Percentiles rank a stretch among this genome's conserved stretches.
Evolutionary conservation across 23 tunicate species (phyloP).

Genomic region (Diplosoma virens): DNA sequence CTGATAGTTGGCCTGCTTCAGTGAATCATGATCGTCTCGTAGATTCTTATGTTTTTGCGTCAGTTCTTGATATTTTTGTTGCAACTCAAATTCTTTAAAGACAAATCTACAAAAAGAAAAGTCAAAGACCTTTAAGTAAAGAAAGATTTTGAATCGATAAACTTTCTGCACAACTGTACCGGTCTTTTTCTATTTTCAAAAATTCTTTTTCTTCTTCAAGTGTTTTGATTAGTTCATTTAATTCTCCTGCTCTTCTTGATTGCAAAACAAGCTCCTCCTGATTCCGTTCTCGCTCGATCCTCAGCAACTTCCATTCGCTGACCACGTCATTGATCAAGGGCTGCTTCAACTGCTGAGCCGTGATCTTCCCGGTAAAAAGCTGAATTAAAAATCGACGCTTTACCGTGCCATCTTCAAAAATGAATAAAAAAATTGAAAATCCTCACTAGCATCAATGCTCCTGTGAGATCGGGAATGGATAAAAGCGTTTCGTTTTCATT

Average conservation of each 20-base stretch:
- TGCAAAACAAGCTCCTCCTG: constrained; percentile 4
- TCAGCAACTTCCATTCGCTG: constrained; percentile 58
- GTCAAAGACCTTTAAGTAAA: too few relatives aligned
- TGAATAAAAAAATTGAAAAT: too few relatives aligned
- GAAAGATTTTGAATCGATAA: too few relatives aligned
- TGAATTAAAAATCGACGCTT: too few relatives aligned
- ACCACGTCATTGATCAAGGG: not conserved
- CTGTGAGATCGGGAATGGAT: too few relatives aligned
- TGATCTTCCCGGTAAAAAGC: not conserved
- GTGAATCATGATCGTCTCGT: constrained; percentile 68
- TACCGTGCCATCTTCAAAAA: too few relatives aligned
- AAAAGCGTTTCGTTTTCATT: too few relatives aligned
- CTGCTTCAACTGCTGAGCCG: not conserved
- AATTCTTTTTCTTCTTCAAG: constrained; percentile 64
- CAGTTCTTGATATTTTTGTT: constrained; percentile 70
- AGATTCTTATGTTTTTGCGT: constrained; percentile 47
- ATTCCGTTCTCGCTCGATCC: constrained; percentile 36
- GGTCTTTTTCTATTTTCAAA: constrained; percentile 79
- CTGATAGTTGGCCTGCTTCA: constrained; percentile 74
- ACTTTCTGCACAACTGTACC: too few relatives aligned
- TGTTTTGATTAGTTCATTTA: constrained; percentile 52
- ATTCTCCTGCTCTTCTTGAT: constrained; percentile 4
- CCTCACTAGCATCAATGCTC: too few relatives aligned
- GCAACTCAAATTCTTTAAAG: constrained; percentile 82
- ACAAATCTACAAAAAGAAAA: too few relatives aligned